phyloP scores from a whole-genome alignment of 1,140 invertebrate genomes.

The Ptiloglossa arizonensis region DNA sequence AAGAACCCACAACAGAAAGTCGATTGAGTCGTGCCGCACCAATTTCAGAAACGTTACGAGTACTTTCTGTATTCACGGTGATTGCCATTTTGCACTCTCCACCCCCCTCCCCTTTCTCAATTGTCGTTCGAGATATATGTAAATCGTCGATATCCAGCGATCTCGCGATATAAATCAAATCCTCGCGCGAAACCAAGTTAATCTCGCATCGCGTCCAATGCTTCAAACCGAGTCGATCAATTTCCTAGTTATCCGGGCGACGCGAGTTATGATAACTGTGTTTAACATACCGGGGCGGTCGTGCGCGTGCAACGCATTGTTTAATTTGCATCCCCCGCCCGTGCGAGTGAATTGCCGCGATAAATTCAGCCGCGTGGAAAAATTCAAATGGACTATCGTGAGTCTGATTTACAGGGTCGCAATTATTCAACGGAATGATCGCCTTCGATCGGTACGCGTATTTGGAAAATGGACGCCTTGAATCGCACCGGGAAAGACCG shows the following conservation, averaged over 20 bases:
- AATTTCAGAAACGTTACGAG: background rate
- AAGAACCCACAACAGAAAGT: background rate
- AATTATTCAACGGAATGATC: conserved; percentile 15
- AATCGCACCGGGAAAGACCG: background rate
- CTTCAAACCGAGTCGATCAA: conserved; percentile 21
- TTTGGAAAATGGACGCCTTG: conserved; percentile 4
- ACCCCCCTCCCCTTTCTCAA: background rate
- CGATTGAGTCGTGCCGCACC: background rate
- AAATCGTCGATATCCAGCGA: conserved; percentile 19
- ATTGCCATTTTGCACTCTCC: background rate
- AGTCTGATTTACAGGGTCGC: conserved; percentile 16
- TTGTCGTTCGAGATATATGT: conserved; percentile 22
- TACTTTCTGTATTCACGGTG: background rate
- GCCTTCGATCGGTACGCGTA: background rate
- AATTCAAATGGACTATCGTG: background rate
- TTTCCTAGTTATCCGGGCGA: conserved; percentile 26
- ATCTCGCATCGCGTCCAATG: conserved; percentile 12
- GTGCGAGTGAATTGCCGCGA: background rate
- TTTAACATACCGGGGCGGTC: conserved; percentile 22
- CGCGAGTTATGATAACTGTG: conserved; percentile 31
- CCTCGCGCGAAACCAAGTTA: conserved; percentile 10
- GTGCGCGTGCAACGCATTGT: background rate
- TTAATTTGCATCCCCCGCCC: conserved; percentile 13
- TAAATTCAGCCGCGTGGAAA: background rate
- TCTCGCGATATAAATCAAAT: conserved; percentile 25